phyloP scores from a whole-genome alignment of 1,140 invertebrate genomes.

The Scaptomyza montana region DNA sequence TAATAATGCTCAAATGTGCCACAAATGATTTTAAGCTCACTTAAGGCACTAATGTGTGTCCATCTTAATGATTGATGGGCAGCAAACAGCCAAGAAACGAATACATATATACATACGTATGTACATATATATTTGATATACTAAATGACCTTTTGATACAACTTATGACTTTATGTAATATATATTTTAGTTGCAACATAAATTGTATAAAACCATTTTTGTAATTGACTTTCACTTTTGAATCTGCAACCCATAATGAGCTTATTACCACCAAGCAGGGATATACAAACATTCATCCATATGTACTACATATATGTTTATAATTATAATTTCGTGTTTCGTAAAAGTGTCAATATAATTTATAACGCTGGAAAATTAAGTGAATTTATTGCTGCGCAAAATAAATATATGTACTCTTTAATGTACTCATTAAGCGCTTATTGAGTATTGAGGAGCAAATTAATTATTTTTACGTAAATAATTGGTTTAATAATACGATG shows the following conservation, averaged over 20 bases:
- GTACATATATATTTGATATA: neutral
- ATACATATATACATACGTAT: too few species aligned
- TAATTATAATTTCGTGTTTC: slow-evolving; percentile 46
- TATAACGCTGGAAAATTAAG: slow-evolving; percentile 27
- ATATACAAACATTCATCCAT: neutral
- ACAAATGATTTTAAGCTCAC: neutral
- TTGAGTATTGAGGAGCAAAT: slow-evolving; percentile 5
- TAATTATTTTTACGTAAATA: slow-evolving; percentile 28
- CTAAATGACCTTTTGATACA: slow-evolving; percentile 23
- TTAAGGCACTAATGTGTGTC: slow-evolving; percentile 2
- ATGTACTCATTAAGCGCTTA: neutral
- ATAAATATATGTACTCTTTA: slow-evolving; percentile 11
- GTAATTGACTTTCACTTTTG: slow-evolving; percentile 32
- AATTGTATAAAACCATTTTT: slow-evolving; percentile 18
- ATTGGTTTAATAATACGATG: slow-evolving; percentile 27
- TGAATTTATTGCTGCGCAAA: slow-evolving; percentile 45
- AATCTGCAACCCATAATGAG: slow-evolving; percentile 13
- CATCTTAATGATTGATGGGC: slow-evolving; percentile 1
- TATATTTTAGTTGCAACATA: neutral
- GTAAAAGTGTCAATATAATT: slow-evolving; percentile 59
- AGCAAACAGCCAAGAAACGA: neutral
- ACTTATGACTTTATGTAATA: neutral
- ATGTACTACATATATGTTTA: neutral
- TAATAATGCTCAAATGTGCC: slow-evolving; percentile 24
- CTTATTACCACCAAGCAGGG: slow-evolving; percentile 26